Evolutionary conservation across 1,140 invertebrate genomes (phyloP).

Genomic region (Orchesella cincta): DNA sequence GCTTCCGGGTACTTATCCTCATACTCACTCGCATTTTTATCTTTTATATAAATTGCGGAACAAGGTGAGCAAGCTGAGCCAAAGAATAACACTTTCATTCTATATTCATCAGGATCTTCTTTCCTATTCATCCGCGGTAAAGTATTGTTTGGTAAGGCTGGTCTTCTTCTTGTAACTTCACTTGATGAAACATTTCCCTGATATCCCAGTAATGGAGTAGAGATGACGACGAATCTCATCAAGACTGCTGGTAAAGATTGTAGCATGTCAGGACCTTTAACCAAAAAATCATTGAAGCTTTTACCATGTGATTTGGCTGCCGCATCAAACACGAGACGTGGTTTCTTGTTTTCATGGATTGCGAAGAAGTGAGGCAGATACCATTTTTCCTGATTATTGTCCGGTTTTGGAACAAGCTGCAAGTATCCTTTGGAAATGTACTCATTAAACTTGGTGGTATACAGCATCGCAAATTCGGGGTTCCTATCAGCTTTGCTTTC

Average conservation of each 20-base stretch:
- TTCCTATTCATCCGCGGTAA: conserved; percentile 4
- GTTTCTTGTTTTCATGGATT: not conserved
- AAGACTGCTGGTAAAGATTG: not conserved
- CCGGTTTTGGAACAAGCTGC: not conserved
- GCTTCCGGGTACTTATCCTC: conserved; percentile 14
- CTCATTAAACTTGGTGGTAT: conserved; percentile 23
- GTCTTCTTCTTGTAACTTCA: not conserved
- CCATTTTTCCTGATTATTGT: not conserved
- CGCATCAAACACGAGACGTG: conserved; percentile 14
- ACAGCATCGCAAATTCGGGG: conserved; percentile 5
- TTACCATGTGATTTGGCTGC: conserved; percentile 5
- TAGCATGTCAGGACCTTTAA: conserved; percentile 16
- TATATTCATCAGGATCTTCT: not conserved
- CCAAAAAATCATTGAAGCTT: not conserved
- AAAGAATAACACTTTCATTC: not conserved
- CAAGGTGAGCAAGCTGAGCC: not conserved
- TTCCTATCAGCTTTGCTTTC: conserved; percentile 13
- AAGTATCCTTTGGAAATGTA: conserved; percentile 39
- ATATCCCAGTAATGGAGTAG: not conserved
- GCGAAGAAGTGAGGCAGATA: conserved; percentile 13
- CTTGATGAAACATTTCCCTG: conserved; percentile 19
- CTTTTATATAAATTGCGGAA: not conserved
- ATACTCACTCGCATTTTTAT: conserved; percentile 22
- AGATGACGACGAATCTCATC: not conserved
- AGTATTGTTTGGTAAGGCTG: not conserved